Evolutionary conservation across 37 sponge, comb jelly and placozoan species (phyloP).

Genomic region (Crambe crambe): DNA sequence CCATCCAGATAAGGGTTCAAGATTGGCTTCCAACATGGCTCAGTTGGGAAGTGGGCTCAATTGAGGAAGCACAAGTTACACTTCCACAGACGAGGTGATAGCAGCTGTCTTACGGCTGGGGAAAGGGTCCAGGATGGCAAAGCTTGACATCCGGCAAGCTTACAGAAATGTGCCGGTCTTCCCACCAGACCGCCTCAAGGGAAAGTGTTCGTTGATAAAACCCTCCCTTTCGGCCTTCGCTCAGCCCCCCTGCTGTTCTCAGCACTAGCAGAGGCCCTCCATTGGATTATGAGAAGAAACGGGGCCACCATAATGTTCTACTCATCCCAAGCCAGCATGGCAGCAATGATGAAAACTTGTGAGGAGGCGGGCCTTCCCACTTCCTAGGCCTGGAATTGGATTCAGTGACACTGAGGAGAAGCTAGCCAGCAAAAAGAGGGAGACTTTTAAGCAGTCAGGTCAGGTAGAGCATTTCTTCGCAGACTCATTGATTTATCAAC

Average conservation of each 20-base stretch:
- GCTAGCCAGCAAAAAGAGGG: no score
- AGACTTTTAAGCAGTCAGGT: background rate
- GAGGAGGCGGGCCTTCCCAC: no score
- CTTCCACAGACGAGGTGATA: constrained; percentile 18
- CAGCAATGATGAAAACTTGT: background rate
- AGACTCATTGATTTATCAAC: background rate
- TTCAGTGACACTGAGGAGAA: no score
- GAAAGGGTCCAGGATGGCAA: constrained; percentile 21
- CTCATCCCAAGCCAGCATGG: background rate
- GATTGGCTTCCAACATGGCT: no score
- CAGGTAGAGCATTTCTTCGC: constrained; percentile 9
- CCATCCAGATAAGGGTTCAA: no score
- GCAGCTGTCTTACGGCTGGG: constrained; percentile 13
- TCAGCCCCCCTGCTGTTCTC: constrained; percentile 22
- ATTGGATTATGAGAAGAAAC: constrained; percentile 10
- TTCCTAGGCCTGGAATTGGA: no score
- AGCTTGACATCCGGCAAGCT: constrained; percentile 28
- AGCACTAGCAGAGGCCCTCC: constrained; percentile 25
- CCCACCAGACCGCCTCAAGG: constrained; percentile 29
- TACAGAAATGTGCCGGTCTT: constrained; percentile 30
- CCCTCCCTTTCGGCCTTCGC: constrained; percentile 5
- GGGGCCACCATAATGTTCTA: background rate
- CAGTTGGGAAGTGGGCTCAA: no score
- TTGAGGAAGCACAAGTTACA: no score
- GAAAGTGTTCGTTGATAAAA: constrained; percentile 22